A percentile compares a stretch with the other conserved stretches of the same genome.
These are phyloP conservation scores for Eira barbara DNA, from an alignment of 2,113 vertebrate species.

Conservation along the genomic window DNA sequence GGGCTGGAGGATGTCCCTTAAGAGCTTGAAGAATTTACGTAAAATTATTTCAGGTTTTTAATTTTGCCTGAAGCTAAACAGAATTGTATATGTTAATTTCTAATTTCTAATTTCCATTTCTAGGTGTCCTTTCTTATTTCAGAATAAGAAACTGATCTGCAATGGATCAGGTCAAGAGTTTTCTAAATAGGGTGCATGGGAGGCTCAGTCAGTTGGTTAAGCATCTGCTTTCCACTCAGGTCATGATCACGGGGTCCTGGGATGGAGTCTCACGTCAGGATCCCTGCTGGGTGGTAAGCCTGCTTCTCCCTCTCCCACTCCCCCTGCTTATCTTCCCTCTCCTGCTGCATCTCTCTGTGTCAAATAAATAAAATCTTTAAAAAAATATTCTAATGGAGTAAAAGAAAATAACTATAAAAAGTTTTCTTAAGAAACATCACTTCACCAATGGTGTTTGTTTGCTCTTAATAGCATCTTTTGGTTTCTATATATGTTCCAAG, in stretches of 20 bases:
- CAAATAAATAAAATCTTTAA: too few species aligned
- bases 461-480: neutral
- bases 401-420: too few species aligned
- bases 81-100: neutral
- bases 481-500: neutral
- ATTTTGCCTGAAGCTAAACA: neutral
- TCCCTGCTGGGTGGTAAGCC: too few species aligned
- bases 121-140: neutral
- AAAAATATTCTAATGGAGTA: too few species aligned
- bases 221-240: too few species aligned
- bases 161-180: neutral
- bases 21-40: neutral
- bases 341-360: too few species aligned
- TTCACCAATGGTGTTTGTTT: neutral
- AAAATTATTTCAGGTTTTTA: neutral
- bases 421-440: neutral
- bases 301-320: too few species aligned
- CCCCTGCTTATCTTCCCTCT: too few species aligned
- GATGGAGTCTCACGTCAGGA: too few species aligned
- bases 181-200: neutral
- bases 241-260: too few species aligned
- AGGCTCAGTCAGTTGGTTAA: too few species aligned
- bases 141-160: neutral
- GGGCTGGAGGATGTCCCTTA: neutral
- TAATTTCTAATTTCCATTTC: neutral